Evolutionary conservation across 2,888 invertebrate genomes (phyloP), one percentile per base, ranked within the genome.

Genomic region (Eudasyphora cyanicolor): DNA sequence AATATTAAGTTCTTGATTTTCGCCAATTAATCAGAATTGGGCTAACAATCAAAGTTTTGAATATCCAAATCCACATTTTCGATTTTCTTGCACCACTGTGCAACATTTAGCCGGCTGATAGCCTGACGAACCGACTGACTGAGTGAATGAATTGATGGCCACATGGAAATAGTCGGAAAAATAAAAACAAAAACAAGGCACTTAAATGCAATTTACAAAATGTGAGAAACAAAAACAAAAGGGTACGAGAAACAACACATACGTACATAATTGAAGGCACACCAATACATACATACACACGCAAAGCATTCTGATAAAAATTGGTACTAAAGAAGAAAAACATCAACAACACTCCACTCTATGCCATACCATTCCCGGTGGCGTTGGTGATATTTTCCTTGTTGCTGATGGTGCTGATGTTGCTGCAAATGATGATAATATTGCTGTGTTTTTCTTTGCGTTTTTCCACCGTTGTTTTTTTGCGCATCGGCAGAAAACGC

Each of bases 161-260:
- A 77, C 87, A 73, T 57, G 35, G 57, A 42, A 60, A 42, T 54
- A n/a, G 45, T 74, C 19, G 21, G 38, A 80, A n/a, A n/a, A n/a
- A 79, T 76, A 73, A 86, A 85, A 85, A 86, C 82, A 85, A 87
- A 87, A 67, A 67, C 67, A 67, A 67, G 88, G 88, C 88, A 89
- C 89, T 89, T 89, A 86, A 89, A 88, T 87, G 85, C 86, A 86
- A 87, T 88, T 89, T 88, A 87, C 86, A 85, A 87, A 62, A 82
- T 73, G 82, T 82, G 80, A 85, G 76, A 82, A 86, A 86, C 82
- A 86, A 82, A 86, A 67, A 80, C 62, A 60, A 64, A 51, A 64
- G 60, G 77, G 73, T 84, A 86, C 76, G 82, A 24, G 19, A 57
- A 29, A 62, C 45, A n/a, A 76, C 62, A 78, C 78, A 83, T n/a